Evolutionary conservation across 2,888 invertebrate species (phyloP), one percentile per base, ranked within the genome.

Genomic region (Cancer borealis): DNA sequence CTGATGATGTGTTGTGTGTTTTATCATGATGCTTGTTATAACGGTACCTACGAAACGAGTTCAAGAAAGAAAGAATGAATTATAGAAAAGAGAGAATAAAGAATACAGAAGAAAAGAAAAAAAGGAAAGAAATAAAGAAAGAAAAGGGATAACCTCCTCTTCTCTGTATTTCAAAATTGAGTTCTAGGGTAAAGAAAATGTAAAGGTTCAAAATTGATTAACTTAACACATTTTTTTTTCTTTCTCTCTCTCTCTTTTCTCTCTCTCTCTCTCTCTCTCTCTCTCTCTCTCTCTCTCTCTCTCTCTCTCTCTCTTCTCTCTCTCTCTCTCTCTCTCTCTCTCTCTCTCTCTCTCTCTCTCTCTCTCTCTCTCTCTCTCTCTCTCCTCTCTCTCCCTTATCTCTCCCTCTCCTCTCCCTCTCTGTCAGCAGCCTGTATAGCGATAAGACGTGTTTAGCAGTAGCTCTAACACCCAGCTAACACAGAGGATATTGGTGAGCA

Each of bases 321-420:
- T 47, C 88, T 47, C 47, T 47, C 88, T n/a, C 88, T 45, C 88
- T 47, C 88, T 47, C 88, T 46, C 88, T 88, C 88, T 45, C 39
- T 88, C 39, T 54, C 54, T 54, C 54, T 54, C 54, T 54, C 54
- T 49, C 49, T 49, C 49, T 49, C 49, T 49, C 49, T 49, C 49
- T 49, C 49, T 54, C 54, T 54, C 54, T 54, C 54, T 54, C 54
- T 54, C 54, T 54, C 54, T 54, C 54, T 54, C 54, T 54, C 8
- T 8, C 54, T 8, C 54, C 54, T 8, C 54, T 54, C 12, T 54
- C 14, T 12, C 17, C 14, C 2, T 39, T 39, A 39, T 66, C n/a
- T 3, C 66, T 66, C 66, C 0, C n/a, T 66, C 17, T 66, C 17
- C 12, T 3, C 49, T 49, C 12, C 49, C 49, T 49, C 12, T 49